These are phyloP conservation scores for Sycophaga agraensis DNA, from an alignment of 1,140 invertebrate genomes.

Conservation along the genomic window DNA sequence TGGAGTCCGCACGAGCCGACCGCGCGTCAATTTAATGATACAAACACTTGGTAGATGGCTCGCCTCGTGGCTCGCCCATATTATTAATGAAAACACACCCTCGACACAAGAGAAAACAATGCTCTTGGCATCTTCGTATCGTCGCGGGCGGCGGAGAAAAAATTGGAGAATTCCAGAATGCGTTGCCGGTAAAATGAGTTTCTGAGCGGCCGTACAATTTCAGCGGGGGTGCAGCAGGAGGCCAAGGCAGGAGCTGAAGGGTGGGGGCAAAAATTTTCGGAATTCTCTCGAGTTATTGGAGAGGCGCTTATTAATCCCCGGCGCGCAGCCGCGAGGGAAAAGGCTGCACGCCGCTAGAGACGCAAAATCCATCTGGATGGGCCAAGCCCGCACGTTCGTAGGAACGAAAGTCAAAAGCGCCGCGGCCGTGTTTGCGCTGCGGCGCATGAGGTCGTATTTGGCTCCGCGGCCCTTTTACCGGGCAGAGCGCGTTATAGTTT, in stretches of 20 bases:
- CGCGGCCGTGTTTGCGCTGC: not conserved
- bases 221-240: not conserved
- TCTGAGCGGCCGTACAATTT: not conserved
- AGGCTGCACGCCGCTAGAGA: not conserved
- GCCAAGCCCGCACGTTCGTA: not conserved
- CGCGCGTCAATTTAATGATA: no score
- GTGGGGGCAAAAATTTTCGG: conserved; percentile 18
- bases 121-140: no score
- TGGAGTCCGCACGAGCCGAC: no score
- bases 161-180: conserved; percentile 24
- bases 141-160: conserved; percentile 1
- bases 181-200: conserved; percentile 2
- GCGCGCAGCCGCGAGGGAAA: no score
- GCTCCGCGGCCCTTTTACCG: conserved; percentile 4
- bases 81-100: no score
- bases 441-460: not conserved
- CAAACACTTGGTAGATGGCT: no score
- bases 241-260: not conserved
- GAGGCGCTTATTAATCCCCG: conserved; percentile 24
- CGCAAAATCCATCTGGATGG: not conserved
- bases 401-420: conserved; percentile 5
- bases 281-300: conserved; percentile 19
- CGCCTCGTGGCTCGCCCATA: no score
- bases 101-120: no score
- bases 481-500: conserved; percentile 19